Evolutionary conservation across 2,888 invertebrate species (phyloP), one percentile per base, ranked within the genome.

Genomic region (Calephelis perditalis): DNA sequence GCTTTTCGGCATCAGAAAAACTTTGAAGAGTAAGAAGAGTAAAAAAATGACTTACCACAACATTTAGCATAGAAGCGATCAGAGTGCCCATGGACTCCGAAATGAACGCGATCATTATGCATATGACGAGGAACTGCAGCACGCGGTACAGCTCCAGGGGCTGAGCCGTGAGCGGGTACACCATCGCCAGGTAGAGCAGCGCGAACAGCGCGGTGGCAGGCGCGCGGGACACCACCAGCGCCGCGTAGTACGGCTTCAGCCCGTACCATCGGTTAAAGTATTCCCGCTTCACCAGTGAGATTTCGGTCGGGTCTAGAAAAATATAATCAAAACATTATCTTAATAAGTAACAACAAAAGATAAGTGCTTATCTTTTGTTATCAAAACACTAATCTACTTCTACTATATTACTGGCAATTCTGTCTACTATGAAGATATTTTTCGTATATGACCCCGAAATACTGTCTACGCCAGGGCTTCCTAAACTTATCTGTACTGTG

Each of bases 201-300:
- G 94, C 93, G 72, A 95, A 90, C 63, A 94, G 70, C 66, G 96
- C 91, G 77, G 96, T 96, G 7, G 92, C 79, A 0, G 96, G 96
- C 10, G 96, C 89, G 59, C 94, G 92, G 0, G 95, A 92, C n/a
- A 94, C 81, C 0, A 95, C 93, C 72, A 95, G 80, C 0, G 96
- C 96, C 8, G 92, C 92, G 77, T 95, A 97, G 74, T 96, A 96
- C 0, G 96, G 93, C 73, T 95, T 94, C 26, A 96, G 76, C 3
- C 94, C 92, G 74, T 96, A 97, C 96, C 96, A 97, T 57, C 95
- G 92, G 79, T 97, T 97, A 76, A 96, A 96, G 72, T 96, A 94
- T 75, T 97, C 96, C 57, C 96, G 86, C 76, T 96, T 96, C 9
- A 96, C 80, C 15, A 96, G 82, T 69, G 94, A 94, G 0, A 96